These are phyloP conservation scores for Aphelenchoides bicaudatus DNA, from an alignment of 2,888 invertebrate genomes.

Conservation along the genomic window DNA sequence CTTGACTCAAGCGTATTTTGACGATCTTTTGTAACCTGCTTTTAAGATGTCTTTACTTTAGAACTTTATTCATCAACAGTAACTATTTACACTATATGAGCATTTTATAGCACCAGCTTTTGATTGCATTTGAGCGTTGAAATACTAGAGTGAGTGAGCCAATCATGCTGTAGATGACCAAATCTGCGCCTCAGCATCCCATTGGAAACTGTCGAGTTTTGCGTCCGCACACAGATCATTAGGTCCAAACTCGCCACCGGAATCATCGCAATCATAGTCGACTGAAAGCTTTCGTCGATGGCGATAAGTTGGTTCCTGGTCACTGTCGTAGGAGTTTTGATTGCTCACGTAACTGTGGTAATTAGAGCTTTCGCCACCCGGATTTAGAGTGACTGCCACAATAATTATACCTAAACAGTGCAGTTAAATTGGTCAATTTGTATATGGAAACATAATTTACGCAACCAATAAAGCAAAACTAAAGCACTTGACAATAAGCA, in stretches of 20 bases:
- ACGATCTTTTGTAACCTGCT: too few relatives aligned
- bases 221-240: slow-evolving; percentile 4
- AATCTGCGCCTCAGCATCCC: slow-evolving; percentile 6
- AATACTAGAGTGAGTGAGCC: too few relatives aligned
- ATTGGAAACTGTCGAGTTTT: not conserved
- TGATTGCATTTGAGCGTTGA: too few relatives aligned
- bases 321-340: slow-evolving; percentile 5
- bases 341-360: not conserved
- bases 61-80: too few relatives aligned
- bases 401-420: slow-evolving; percentile 22
- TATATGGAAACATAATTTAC: not conserved
- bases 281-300: not conserved
- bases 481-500: not conserved
- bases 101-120: too few relatives aligned
- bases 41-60: too few relatives aligned
- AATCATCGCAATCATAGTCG: slow-evolving; percentile 8
- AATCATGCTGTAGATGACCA: not conserved
- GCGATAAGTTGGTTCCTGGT: not conserved
- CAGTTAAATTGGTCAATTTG: not conserved
- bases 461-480: not conserved
- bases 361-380: slow-evolving; percentile 15
- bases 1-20: too few relatives aligned
- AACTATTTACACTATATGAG: too few relatives aligned
- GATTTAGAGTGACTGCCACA: slow-evolving; percentile 24
- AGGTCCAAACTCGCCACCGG: slow-evolving; percentile 7